Conservation (phyloP, 2,113 vertebrate genomes). For the Sinosuthora webbiana region DNA sequence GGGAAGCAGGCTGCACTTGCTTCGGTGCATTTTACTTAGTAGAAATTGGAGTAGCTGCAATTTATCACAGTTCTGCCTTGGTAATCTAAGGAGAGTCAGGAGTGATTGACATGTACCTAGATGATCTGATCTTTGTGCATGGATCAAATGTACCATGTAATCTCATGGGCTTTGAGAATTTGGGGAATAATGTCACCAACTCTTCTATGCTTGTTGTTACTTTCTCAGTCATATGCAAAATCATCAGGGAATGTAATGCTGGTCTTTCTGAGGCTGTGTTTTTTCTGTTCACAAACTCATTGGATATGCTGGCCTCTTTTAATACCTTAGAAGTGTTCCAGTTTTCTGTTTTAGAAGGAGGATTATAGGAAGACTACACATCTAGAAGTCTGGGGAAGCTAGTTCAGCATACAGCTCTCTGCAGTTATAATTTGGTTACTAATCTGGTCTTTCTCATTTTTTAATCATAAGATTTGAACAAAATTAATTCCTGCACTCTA, state of each 20-base stretch:
- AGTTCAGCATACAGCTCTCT: neutral
- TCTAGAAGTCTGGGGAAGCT: neutral
- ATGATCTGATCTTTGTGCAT: neutral
- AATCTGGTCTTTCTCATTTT: neutral
- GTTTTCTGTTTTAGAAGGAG: neutral
- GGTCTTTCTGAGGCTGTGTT: neutral
- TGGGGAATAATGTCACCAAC: neutral
- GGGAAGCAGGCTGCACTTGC: fast-evolving
- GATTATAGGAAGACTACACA: neutral
- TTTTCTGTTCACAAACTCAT: neutral
- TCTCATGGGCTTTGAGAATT: neutral
- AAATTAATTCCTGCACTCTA: neutral
- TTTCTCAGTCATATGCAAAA: neutral
- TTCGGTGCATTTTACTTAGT: neutral
- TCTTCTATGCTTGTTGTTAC: neutral
- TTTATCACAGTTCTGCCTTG: neutral
- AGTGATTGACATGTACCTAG: neutral
- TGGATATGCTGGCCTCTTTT: neutral
- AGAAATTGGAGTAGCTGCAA: neutral
- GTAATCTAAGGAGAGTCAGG: neutral
- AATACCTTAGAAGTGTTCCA: neutral
- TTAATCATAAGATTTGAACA: neutral
- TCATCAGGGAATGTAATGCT: neutral
- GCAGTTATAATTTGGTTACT: neutral
- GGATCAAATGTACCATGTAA: fast-evolving